Base-by-base conservation (phyloP, 2,797 vertebrate species). In the Darevskia nairensis region DNA sequence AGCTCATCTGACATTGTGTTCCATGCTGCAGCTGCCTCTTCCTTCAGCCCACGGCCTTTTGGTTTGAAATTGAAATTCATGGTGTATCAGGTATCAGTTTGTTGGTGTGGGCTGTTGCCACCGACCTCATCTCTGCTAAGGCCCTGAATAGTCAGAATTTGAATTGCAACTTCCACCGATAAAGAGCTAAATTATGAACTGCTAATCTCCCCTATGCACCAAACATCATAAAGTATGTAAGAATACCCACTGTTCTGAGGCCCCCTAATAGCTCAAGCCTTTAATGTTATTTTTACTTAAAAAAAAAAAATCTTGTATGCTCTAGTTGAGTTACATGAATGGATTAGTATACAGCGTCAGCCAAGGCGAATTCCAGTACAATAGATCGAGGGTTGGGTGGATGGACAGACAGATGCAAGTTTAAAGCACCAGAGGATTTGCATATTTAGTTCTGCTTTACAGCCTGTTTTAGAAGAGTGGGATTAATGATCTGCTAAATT, bases 401-500 rank as follows among this genome's bases (percentile, higher is more conserved):
- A 95, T 4, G 0, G 94, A 96, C 93, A 94, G 93, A 96, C 95
- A 94, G 95, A 96, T 95, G 94, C 94, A 95, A 93, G 92, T 95
- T 95, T 95, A 95, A 96, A 95, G 94, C 92, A 91, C 94, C 89
- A 94, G 94, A 94, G 94, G 95, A 96, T 96, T 96, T 96, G 93
- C 95, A 96, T 96, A 95, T 96, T 96, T 96, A 95, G 95, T 96
- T 96, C 95, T 96, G 94, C 93, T 96, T 96, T 96, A 94, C 92
- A 95, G 94, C 91, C 92, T 95, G 92, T 95, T 96, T 95, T 96
- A 94, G 92, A 95, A 74, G 94, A 95, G 92, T 90, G 89, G 95
- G 95, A 96, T 96, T 96, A 96, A 97, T 96, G 96, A 96, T 96
- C 95, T 96, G 95, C 95, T 95, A 96, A 96, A 96, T 96, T 96